Evolutionary conservation across 2,113 vertebrate species (phyloP).

Genomic region (Trachemys scripta): DNA sequence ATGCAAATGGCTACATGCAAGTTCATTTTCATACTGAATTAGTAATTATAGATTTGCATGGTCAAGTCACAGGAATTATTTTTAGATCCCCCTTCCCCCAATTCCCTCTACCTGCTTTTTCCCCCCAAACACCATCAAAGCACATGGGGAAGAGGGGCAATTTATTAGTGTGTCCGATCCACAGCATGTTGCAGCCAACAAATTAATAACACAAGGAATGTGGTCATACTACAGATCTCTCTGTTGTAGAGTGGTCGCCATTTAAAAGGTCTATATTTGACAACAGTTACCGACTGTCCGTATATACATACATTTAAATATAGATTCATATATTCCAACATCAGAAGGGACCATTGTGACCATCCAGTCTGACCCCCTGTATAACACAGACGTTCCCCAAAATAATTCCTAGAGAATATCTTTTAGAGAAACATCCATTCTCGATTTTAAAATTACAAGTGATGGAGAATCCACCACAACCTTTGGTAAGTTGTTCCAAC

Average conservation of each 20-base stretch:
- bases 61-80: background rate
- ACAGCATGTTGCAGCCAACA: background rate
- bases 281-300: background rate
- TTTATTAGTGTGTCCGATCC: background rate
- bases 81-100: background rate
- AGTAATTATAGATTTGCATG: background rate
- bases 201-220: background rate
- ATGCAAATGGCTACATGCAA: background rate
- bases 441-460: too few relatives aligned
- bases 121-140: background rate
- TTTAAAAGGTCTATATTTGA: background rate
- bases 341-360: too few relatives aligned
- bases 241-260: background rate
- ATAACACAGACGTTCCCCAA: too few relatives aligned
- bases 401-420: too few relatives aligned
- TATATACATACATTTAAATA: rapidly evolving
- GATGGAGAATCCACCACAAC: too few relatives aligned
- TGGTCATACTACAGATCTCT: rapidly evolving
- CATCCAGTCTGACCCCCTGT: too few relatives aligned
- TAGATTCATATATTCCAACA: too few relatives aligned
- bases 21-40: background rate
- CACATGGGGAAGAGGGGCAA: background rate
- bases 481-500: too few relatives aligned
- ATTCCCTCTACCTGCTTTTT: background rate
- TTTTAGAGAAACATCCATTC: too few relatives aligned